Evolutionary conservation across 2,113 vertebrate genomes (phyloP), one percentile per base, ranked within the genome.

Genomic region (Salminus brasiliensis): DNA sequence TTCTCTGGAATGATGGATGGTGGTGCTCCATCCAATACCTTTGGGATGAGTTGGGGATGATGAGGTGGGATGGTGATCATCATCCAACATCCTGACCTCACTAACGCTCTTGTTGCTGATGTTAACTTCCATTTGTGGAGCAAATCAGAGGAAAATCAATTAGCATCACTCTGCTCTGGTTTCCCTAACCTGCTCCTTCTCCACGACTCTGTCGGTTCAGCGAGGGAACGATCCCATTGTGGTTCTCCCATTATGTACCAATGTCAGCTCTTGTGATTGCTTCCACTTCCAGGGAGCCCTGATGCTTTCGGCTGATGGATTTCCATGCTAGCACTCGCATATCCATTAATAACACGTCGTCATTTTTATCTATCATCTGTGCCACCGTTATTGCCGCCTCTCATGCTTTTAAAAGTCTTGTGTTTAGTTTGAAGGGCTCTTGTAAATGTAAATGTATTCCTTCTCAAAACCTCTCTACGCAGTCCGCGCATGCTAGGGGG

Each of bases 371-470:
- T 39, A 13, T 34, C 30, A 23, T 57, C 13, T 53, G 21, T 32
- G 39, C n/a, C 23, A 12, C 12, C 25, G 34, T 30, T 74, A 36
- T 41, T 59, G 34, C 71, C 49, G 6, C 49, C 21, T 29, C 4
- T 74, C 27, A 59, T 57, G 52, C 34, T 72, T 72, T 73, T 27
- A 41, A 57, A 72, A 39, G n/a, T 9, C 1, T 29, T 18, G n/a
- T 45, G n/a, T 60, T 12, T 13, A 27, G 57, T 47, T 45, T 62
- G 39, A 74, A 45, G 18, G 62, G 62, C 21, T 9, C 62, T 66
- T 66, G 34, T 39, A 66, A 23, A 39, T 66, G 62, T 32, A 66
- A 66, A 66, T 66, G 62, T 66, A 39, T 39, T 39, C 34, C 62
- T 66, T 66, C 21, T 23, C 36, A n/a, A 10, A 66, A 23, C 36